A percentile compares a stretch with the other conserved stretches of the same genome.
phyloP scores from a whole-genome alignment of 2,113 vertebrate genomes.

The Seriola rivoliana region DNA sequence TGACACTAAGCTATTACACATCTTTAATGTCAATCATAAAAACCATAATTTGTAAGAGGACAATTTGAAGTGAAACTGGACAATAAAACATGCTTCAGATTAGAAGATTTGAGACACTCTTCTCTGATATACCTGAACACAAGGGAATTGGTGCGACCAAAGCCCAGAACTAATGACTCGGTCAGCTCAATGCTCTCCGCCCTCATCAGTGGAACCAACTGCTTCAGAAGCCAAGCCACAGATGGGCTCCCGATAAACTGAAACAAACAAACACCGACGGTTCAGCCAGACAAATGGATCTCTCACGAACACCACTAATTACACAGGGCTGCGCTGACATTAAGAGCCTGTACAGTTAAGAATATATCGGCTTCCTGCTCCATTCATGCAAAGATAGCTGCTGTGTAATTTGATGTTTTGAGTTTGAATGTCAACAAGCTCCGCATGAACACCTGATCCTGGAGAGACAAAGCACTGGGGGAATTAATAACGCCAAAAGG shows the following conservation, averaged over 20 bases:
- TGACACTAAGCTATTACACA: neutral
- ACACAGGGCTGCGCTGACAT: constrained; percentile 7
- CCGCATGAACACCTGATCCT: constrained; percentile 64
- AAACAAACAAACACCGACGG: constrained; percentile 51
- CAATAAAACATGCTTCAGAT: neutral
- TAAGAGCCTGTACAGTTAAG: constrained; percentile 15
- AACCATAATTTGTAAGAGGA: neutral
- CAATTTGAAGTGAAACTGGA: neutral
- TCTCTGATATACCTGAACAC: constrained; percentile 92
- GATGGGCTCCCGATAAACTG: constrained; percentile 96
- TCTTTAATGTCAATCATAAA: neutral
- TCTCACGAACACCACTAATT: constrained; percentile 39
- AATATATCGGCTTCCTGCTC: constrained; percentile 38
- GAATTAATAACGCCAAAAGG: constrained; percentile 44
- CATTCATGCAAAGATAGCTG: constrained; percentile 40
- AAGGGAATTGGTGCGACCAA: constrained; percentile 96
- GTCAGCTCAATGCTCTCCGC: constrained; percentile 97
- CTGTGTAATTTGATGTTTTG: constrained; percentile 58
- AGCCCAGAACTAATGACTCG: constrained; percentile 96
- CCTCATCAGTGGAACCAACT: constrained; percentile 97
- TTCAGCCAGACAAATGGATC: constrained; percentile 39
- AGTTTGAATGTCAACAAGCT: constrained; percentile 66
- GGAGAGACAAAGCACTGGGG: constrained; percentile 46
- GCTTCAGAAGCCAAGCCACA: constrained; percentile 95
- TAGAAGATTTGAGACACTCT: neutral